Evolutionary conservation across 2,797 vertebrate species (phyloP).

Genomic region (Poeciliopsis infans): DNA sequence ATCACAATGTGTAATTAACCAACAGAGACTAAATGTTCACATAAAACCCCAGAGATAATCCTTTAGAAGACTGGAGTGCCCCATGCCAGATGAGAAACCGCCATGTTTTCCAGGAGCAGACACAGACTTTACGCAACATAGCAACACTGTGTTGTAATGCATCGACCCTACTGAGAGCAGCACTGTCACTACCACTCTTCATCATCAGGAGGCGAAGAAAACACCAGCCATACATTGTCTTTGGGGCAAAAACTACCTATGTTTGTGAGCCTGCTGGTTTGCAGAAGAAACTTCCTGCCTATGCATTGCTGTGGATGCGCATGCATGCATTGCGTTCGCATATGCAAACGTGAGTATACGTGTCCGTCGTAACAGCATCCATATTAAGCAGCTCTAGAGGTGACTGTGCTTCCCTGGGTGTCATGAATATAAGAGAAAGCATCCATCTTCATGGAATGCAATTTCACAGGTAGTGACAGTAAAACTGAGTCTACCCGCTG

Average conservation of each 20-base stretch:
- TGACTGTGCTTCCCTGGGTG: slow-evolving; percentile 83
- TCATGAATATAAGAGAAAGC: slow-evolving; percentile 85
- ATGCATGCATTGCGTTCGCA: slow-evolving; percentile 31
- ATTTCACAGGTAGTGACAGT: slow-evolving; percentile 86
- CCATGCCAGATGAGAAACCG: slow-evolving; percentile 66
- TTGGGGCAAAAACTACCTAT: slow-evolving; percentile 67
- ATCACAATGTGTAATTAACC: slow-evolving; percentile 53
- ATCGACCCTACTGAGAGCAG: slow-evolving; percentile 74
- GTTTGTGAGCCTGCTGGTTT: slow-evolving; percentile 27
- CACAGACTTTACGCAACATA: slow-evolving; percentile 76
- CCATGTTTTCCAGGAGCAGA: slow-evolving; percentile 78
- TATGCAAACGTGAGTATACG: slow-evolving; percentile 51
- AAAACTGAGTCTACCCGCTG: slow-evolving; percentile 76
- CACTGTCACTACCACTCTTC: slow-evolving; percentile 80
- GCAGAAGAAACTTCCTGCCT: slow-evolving; percentile 37
- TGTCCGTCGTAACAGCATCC: slow-evolving; percentile 71
- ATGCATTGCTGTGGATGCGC: slow-evolving; percentile 25
- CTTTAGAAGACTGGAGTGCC: slow-evolving; percentile 43
- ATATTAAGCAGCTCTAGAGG: slow-evolving; percentile 82
- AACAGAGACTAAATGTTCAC: slow-evolving; percentile 46
- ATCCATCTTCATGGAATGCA: slow-evolving; percentile 84
- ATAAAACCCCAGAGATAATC: slow-evolving; percentile 62
- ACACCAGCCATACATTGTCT: slow-evolving; percentile 79
- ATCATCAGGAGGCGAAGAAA: slow-evolving; percentile 75
- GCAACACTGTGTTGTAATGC: slow-evolving; percentile 77